Percentiles rank a stretch among this genome's conserved stretches.
Evolutionary conservation across 2,888 invertebrate species (phyloP).

Genomic region (Punctoribates punctum): DNA sequence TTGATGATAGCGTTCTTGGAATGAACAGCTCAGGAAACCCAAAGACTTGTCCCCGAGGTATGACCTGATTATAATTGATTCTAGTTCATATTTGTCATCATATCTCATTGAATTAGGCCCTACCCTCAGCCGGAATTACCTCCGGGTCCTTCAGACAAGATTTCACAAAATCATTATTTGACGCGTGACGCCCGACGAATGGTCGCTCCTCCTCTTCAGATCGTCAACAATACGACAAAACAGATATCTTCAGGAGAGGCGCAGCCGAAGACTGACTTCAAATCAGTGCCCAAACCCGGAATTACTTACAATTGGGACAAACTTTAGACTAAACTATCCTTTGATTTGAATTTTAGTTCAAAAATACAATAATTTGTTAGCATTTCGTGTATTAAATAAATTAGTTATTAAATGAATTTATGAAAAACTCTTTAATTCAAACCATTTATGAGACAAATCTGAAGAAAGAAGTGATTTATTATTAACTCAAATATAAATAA

Average conservation of each 20-base stretch:
- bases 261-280: background rate
- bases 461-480: background rate
- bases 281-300: slow-evolving; percentile 7
- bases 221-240: slow-evolving; percentile 52
- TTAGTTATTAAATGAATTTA: background rate
- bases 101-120: slow-evolving; percentile 59
- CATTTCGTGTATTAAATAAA: background rate
- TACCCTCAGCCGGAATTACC: slow-evolving; percentile 78
- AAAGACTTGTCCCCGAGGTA: slow-evolving; percentile 8
- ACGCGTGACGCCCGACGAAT: slow-evolving; percentile 76
- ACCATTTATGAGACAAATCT: background rate
- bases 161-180: slow-evolving; percentile 78
- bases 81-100: background rate
- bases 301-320: background rate
- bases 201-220: slow-evolving; percentile 64
- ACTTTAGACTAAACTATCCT: background rate
- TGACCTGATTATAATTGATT: background rate
- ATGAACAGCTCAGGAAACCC: slow-evolving; percentile 18
- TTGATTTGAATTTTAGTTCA: background rate
- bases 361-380: no score
- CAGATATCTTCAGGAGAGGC: background rate
- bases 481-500: background rate
- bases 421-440: no score
- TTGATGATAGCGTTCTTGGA: background rate
- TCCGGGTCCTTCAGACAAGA: slow-evolving; percentile 72